Evolutionary conservation across 1,140 invertebrate genomes (phyloP).

Genomic region (Scylla paramamosain): DNA sequence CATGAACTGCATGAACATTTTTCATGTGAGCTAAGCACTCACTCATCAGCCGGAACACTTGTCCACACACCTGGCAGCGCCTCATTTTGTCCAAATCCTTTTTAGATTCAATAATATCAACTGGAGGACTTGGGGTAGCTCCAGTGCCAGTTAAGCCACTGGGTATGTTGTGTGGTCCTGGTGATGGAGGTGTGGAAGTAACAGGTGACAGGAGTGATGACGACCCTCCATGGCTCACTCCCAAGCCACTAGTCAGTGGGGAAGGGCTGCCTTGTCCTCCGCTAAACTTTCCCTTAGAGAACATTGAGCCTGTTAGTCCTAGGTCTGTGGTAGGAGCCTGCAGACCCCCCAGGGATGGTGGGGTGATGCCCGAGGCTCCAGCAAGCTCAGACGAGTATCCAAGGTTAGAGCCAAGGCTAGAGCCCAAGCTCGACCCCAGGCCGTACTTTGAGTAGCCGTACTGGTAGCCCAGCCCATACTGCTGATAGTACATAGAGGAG

Average conservation of each 20-base stretch:
- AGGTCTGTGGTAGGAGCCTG: constrained; percentile 77
- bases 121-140: constrained; percentile 76
- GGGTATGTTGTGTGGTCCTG: constrained; percentile 73
- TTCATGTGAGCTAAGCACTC: constrained; percentile 77
- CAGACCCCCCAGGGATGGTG: constrained; percentile 74
- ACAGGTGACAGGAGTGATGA: constrained; percentile 75
- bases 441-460: constrained; percentile 77
- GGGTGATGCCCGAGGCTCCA: constrained; percentile 74
- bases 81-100: constrained; percentile 77
- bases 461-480: constrained; percentile 77
- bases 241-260: constrained; percentile 59
- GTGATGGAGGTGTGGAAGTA: constrained; percentile 76
- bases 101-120: constrained; percentile 74
- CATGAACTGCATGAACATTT: constrained; percentile 77
- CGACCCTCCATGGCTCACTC: constrained; percentile 67
- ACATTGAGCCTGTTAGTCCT: constrained; percentile 77
- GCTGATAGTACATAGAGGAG: constrained; percentile 77
- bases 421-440: constrained; percentile 71
- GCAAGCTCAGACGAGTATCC: constrained; percentile 76
- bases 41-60: constrained; percentile 77
- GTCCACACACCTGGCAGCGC: constrained; percentile 77
- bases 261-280: constrained; percentile 67
- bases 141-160: constrained; percentile 69
- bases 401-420: constrained; percentile 69
- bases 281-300: constrained; percentile 75